A percentile compares a stretch with the other conserved stretches of the same genome.
Conservation (phyloP, 2,888 invertebrate species). For the Prosopocoilus inquinatus region DNA sequence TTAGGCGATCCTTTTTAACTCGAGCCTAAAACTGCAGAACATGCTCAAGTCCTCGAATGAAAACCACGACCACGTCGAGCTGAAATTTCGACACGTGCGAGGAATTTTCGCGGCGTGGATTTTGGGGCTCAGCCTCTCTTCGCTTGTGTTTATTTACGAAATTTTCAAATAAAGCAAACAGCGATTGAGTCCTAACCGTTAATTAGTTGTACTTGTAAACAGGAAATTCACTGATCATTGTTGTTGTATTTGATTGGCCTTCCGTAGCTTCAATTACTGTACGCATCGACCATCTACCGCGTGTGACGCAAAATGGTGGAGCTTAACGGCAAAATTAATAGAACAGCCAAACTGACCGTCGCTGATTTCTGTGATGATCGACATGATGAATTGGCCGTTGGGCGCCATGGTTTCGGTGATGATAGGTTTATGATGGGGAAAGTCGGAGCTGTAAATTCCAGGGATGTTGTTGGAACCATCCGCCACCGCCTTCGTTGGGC, state of each 20-base stretch:
- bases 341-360: conserved; percentile 36
- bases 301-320: conserved; percentile 24
- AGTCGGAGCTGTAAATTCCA: conserved; percentile 14
- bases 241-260: conserved; percentile 26
- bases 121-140: no score
- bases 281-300: no score
- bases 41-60: no score
- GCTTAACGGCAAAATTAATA: not conserved
- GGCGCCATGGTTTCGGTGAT: conserved; percentile 39
- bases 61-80: no score
- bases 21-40: no score
- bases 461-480: not conserved
- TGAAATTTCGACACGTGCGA: no score
- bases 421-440: conserved; percentile 30
- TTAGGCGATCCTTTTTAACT: no score
- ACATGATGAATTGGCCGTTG: conserved; percentile 44
- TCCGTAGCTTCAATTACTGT: conserved; percentile 23
- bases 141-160: no score
- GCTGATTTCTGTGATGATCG: conserved; percentile 44
- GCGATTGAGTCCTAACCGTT: conserved; percentile 1
- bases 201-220: conserved; percentile 30
- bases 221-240: conserved; percentile 25
- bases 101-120: no score
- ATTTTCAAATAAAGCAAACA: no score
- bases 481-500: not conserved